Evolutionary conservation across 64 coral and sea anemone species (phyloP).

Genomic region (Astreopora myriophthalma): DNA sequence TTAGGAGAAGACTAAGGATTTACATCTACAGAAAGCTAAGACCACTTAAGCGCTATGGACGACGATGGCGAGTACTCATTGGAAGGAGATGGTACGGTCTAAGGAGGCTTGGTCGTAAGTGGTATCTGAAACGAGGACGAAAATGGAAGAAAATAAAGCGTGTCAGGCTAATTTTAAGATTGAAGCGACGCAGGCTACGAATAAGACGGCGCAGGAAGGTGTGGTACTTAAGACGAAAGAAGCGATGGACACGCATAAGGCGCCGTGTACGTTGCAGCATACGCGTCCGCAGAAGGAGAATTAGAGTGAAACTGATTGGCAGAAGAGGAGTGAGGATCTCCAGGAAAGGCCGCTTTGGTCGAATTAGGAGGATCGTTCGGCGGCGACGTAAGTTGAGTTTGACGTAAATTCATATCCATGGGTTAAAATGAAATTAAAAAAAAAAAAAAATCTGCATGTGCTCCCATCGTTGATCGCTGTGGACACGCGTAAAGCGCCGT

Average conservation of each 20-base stretch:
- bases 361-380: background rate
- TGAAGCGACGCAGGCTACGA: background rate
- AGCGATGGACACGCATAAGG: background rate
- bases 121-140: background rate
- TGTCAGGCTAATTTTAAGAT: background rate
- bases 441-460: too few relatives aligned
- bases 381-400: background rate
- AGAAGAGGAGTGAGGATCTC: background rate
- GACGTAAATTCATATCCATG: background rate
- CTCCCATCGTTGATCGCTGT: too few relatives aligned
- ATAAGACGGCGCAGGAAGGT: background rate
- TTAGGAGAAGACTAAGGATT: conserved; percentile 1
- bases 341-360: conserved; percentile 7
- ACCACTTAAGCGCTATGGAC: background rate
- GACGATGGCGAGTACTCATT: background rate
- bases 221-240: background rate
- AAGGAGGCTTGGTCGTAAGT: background rate
- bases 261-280: background rate
- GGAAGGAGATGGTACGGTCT: background rate
- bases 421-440: too few relatives aligned
- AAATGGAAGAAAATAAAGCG: background rate
- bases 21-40: background rate
- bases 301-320: background rate
- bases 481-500: background rate
- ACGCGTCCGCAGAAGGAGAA: background rate